Evolutionary conservation across 2,888 invertebrate species (phyloP).

Genomic region (Volucella inanis): DNA sequence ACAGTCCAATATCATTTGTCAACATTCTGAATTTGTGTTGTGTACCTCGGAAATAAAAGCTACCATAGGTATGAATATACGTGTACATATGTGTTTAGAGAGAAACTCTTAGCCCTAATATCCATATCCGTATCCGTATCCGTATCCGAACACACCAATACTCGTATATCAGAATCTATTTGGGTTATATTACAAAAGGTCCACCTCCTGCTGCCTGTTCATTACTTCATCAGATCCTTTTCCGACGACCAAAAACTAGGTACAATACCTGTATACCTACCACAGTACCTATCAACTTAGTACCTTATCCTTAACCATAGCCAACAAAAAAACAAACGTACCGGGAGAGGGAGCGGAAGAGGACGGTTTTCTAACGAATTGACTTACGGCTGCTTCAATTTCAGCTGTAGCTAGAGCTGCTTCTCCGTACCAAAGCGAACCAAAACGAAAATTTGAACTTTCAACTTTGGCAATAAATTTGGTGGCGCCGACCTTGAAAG

Average conservation of each 20-base stretch:
- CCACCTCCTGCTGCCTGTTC: slow-evolving; percentile 10
- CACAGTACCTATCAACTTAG: background rate
- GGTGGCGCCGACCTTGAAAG: slow-evolving; percentile 58
- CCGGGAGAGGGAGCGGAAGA: no score
- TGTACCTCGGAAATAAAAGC: slow-evolving; percentile 5
- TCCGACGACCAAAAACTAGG: slow-evolving; percentile 11
- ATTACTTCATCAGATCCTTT: slow-evolving; percentile 49
- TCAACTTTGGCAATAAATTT: slow-evolving; percentile 64
- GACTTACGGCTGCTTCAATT: background rate
- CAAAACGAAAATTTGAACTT: slow-evolving; percentile 55
- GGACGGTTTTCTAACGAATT: no score
- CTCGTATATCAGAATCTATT: slow-evolving; percentile 9
- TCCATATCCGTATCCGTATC: no score
- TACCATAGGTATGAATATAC: background rate
- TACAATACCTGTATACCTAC: background rate
- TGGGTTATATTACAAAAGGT: slow-evolving; percentile 27
- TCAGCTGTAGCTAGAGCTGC: background rate
- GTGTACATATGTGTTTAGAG: background rate
- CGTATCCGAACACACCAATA: background rate
- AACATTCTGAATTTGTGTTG: slow-evolving; percentile 12
- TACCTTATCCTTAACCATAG: background rate
- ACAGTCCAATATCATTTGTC: slow-evolving; percentile 31
- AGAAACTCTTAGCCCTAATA: background rate
- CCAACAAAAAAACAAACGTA: no score
- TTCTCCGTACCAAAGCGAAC: background rate